These are phyloP conservation scores for Hippocampus comes DNA, from an alignment of 2,113 vertebrate genomes.

Conservation along the genomic window DNA sequence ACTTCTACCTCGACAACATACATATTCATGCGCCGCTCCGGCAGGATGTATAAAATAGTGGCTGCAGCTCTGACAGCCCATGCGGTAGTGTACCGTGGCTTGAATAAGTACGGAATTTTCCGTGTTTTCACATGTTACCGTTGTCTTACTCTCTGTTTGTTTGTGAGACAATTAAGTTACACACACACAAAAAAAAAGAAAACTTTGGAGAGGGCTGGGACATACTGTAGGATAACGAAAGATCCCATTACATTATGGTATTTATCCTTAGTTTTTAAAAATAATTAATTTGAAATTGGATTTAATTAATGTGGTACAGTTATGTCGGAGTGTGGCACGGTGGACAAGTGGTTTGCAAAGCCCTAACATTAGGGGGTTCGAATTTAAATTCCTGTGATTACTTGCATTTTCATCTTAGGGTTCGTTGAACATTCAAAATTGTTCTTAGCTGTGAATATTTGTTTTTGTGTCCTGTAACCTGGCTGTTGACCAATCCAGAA, in stretches of 20 bases:
- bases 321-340: too few relatives aligned
- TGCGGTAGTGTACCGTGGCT: constrained; percentile 39
- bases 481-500: too few relatives aligned
- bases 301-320: too few relatives aligned
- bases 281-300: too few relatives aligned
- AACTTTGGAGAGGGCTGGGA: neutral
- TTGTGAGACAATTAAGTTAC: neutral
- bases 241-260: neutral
- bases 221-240: neutral
- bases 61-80: constrained; percentile 57
- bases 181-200: neutral
- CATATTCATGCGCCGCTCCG: constrained; percentile 69
- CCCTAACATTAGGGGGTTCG: too few relatives aligned
- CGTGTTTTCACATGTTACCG: neutral
- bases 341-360: too few relatives aligned
- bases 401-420: too few relatives aligned
- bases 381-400: too few relatives aligned
- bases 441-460: too few relatives aligned
- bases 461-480: too few relatives aligned
- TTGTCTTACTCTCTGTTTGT: neutral
- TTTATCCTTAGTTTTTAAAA: neutral
- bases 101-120: constrained; percentile 18
- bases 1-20: constrained; percentile 65
- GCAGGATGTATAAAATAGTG: constrained; percentile 70
- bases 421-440: too few relatives aligned